Percentiles rank a stretch among this genome's conserved stretches.
These are phyloP conservation scores for Machimus rusticus DNA, from an alignment of 2,888 invertebrate genomes.

Conservation along the genomic window DNA sequence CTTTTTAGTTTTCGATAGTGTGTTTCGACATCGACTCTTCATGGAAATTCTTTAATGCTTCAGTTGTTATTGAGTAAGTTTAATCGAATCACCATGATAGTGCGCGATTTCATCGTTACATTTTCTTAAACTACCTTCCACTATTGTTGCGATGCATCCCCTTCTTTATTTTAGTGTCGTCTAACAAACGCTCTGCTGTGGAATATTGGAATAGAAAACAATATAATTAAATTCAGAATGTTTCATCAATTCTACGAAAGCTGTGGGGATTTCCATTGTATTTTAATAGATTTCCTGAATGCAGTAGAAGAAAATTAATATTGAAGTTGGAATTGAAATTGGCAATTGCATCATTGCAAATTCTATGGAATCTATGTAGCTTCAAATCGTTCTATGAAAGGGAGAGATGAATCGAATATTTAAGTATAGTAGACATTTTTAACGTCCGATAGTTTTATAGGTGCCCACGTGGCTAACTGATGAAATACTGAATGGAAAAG, in stretches of 20 bases:
- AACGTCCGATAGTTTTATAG: neutral
- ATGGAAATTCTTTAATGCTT: neutral
- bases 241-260: neutral
- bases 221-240: neutral
- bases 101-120: neutral
- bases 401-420: neutral
- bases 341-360: neutral
- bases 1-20: neutral
- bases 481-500: neutral
- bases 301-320: neutral
- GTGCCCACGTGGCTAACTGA: neutral
- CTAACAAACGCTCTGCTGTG: neutral
- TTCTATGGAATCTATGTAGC: neutral
- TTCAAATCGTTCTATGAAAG: neutral
- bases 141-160: neutral
- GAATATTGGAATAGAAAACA: neutral
- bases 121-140: neutral
- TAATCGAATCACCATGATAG: neutral
- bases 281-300: neutral
- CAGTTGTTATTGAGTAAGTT: neutral
- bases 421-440: neutral
- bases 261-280: neutral
- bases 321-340: neutral
- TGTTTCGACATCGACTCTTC: neutral
- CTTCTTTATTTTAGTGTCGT: neutral